Evolutionary conservation across 2,113 vertebrate species (phyloP).

Genomic region (cat (Felis catus)): F.catus_Fca126_mat1.0 CM031419.1:161777001-161777500

Average conservation of each 20-base stretch:
- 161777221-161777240: background rate
- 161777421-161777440: background rate
- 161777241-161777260: background rate
- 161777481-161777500: background rate
- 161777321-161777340: background rate
- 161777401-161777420: background rate
- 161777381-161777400: background rate
- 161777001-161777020: background rate
- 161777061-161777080: background rate
- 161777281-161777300: background rate
- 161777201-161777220: background rate
- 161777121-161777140: background rate
- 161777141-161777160: background rate
- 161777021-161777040: background rate
- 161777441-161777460: background rate
- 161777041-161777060: background rate
- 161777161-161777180: background rate
- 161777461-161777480: background rate
- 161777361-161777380: background rate
- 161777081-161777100: background rate
- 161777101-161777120: background rate
- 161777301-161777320: background rate
- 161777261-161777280: background rate
- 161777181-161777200: background rate
- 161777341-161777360: background rate